Base-by-base conservation (phyloP, 1,140 invertebrate species). In the Vanessa atalanta region DNA sequence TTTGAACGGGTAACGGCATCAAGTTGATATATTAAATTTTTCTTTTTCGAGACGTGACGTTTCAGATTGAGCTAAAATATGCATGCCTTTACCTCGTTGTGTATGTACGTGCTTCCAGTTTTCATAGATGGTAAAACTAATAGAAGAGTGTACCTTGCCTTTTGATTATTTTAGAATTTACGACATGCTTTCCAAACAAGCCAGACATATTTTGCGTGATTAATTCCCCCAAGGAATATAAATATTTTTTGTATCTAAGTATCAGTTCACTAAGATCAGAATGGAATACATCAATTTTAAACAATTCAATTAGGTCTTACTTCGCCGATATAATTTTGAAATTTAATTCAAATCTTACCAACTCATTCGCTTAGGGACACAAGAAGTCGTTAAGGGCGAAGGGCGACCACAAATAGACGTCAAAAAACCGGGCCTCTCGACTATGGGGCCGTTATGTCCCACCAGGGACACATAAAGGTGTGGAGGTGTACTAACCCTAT, bases 401-500 rank as follows among this genome's bases (percentile, higher is more conserved):
- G 83, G 79, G 80, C 84, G 83, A 92, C 90, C 90, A 88, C 89
- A 92, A 90, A 92, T 92, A 91, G 88, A 91, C 86, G 90, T 90
- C 88, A 91, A 91, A 92, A 90, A 89, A 91, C 83, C 87, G 79
- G 88, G 86, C 84, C 79, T 83, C 84, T 77, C 79, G 78, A 76
- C 80, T 83, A 83, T 83, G 83, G 88, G 84, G 83, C 83, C 79
- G 84, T 89, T 90, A 92, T 88, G 79, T 85, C 78, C 74, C 88
- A 88, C 90, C 81, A 76, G 90, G 89, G 90, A 92, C 85, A 47
- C 89, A 92, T 92, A 92, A 91, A 91, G 90, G 89, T 92, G 83
- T 84, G 85, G 81, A 88, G 85, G 81, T 88, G 87, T 84, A 85
- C 85, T 91, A 92, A 92, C 90, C 90, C 90, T 92, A 92, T 92